Conservation (phyloP, 2,888 invertebrate species). For the Choreutis nemorana region DNA sequence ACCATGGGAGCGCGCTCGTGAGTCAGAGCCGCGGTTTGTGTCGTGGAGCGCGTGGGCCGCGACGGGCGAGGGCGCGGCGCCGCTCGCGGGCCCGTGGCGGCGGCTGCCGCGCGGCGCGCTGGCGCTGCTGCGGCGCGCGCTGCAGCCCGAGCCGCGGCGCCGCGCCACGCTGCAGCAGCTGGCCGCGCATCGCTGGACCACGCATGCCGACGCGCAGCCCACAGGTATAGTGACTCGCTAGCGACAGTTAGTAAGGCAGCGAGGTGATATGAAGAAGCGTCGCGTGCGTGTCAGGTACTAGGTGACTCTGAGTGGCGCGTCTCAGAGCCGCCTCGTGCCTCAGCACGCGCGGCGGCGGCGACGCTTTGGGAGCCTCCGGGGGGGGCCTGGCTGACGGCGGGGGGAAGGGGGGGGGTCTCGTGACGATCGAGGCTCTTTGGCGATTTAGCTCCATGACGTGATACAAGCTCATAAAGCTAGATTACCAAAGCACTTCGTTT, state of each 20-base stretch:
- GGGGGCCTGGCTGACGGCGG: slow-evolving; percentile 1
- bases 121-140: slow-evolving; percentile 77
- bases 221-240: too few species aligned
- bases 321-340: slow-evolving; percentile 66
- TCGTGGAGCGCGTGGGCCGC: slow-evolving; percentile 70
- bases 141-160: slow-evolving; percentile 76
- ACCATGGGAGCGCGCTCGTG: slow-evolving; percentile 91
- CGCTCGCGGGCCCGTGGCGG: slow-evolving; percentile 75
- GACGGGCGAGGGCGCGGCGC: slow-evolving; percentile 64
- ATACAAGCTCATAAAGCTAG: slow-evolving; percentile 87
- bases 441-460: slow-evolving; percentile 88
- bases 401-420: slow-evolving; percentile 4
- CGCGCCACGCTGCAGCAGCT: slow-evolving; percentile 75
- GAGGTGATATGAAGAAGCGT: too few species aligned
- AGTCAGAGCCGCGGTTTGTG: slow-evolving; percentile 73
- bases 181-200: slow-evolving; percentile 4
- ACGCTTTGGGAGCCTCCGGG: slow-evolving; percentile 20
- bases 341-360: slow-evolving; percentile 24
- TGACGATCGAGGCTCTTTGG: slow-evolving; percentile 72
- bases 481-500: slow-evolving; percentile 89
- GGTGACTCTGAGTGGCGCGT: slow-evolving; percentile 81
- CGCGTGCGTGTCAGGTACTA: slow-evolving; percentile 77
- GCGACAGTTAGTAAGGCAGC: too few species aligned
- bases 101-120: slow-evolving; percentile 86
- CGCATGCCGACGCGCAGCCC: too few species aligned